Percentiles rank a stretch among this genome's conserved stretches.
These are phyloP conservation scores for Jordanella pulchra DNA, from an alignment of 2,797 vertebrate genomes.

Conservation along the genomic window DNA sequence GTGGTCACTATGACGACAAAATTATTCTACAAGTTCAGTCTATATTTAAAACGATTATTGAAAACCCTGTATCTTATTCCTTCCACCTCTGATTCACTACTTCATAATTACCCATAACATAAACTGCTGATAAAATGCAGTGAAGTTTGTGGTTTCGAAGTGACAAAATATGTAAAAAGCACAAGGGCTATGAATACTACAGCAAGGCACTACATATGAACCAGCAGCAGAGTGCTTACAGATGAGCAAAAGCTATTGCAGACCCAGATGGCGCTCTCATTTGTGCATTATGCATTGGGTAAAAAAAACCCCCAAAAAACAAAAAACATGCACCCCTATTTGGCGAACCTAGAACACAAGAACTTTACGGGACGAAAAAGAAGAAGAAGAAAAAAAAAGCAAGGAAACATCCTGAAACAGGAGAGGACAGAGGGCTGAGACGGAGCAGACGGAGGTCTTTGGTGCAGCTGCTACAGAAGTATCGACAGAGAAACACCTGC, in stretches of 20 bases:
- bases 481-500: slow-evolving; percentile 69
- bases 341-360: not conserved
- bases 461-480: slow-evolving; percentile 62
- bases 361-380: slow-evolving; percentile 17
- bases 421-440: slow-evolving; percentile 43
- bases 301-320: not conserved
- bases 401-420: slow-evolving; percentile 35
- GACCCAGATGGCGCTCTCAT: slow-evolving; percentile 3
- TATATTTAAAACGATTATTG: not conserved
- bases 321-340: not conserved
- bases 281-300: slow-evolving; percentile 2
- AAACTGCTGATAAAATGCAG: not conserved
- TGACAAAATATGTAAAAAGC: not conserved
- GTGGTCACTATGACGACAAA: not conserved
- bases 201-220: not conserved
- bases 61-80: not conserved
- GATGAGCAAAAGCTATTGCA: slow-evolving; percentile 12
- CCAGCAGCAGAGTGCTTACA: slow-evolving; percentile 22
- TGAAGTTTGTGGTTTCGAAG: slow-evolving; percentile 1
- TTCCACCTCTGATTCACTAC: not conserved
- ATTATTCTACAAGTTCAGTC: not conserved
- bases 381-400: slow-evolving; percentile 25
- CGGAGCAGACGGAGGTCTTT: slow-evolving; percentile 43
- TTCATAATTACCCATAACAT: not conserved
- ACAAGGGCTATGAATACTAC: not conserved